Evolutionary conservation across 2,888 invertebrate genomes (phyloP), one percentile per base, ranked within the genome.

Genomic region (Callimorpha dominula): DNA sequence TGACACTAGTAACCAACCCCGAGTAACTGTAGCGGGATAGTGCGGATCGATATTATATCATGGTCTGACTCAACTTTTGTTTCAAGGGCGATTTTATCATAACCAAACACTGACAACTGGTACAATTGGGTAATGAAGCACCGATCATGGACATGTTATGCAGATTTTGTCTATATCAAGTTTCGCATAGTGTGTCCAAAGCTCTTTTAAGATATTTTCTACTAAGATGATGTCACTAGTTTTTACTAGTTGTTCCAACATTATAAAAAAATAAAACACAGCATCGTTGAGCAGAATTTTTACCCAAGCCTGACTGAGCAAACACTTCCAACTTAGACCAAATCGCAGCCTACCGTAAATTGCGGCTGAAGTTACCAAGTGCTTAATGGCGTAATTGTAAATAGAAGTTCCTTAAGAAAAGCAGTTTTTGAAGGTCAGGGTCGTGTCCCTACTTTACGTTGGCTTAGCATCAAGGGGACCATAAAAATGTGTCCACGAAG

Each of bases 31-130:
- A 70, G 78, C 62, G 76, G 86, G 87, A 88, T 89, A 84, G 87
- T 83, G 78, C 81, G 87, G 91, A 91, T 91, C 91, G 88, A 91
- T 91, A 92, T 81, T 81, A 80, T 84, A 86, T 84, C 85, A 83
- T 80, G 84, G 79, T 84, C 79, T 82, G 76, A 74, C 81, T 86
- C 74, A 87, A 86, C 85, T 88, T 88, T 86, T 82, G 82, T 84
- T 86, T 88, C 89, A 90, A 90, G 90, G 91, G 83, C 89, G 84
- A 71, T 70, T 67, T 73, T 73, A 74, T 46, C 49, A 46, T 68
- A 31, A 60, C 70, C 78, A 72, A 76, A 42, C 72, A 9, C 75
- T 77, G 62, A 65, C 75, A 77, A 74, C 77, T 81, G 78, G 76
- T 74, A 81, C 72, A 80, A 79, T 76, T 77, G 74, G 76, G 72